Evolutionary conservation across 2,113 vertebrate genomes (phyloP).

Genomic region (Gymnobelideus leadbeateri): DNA sequence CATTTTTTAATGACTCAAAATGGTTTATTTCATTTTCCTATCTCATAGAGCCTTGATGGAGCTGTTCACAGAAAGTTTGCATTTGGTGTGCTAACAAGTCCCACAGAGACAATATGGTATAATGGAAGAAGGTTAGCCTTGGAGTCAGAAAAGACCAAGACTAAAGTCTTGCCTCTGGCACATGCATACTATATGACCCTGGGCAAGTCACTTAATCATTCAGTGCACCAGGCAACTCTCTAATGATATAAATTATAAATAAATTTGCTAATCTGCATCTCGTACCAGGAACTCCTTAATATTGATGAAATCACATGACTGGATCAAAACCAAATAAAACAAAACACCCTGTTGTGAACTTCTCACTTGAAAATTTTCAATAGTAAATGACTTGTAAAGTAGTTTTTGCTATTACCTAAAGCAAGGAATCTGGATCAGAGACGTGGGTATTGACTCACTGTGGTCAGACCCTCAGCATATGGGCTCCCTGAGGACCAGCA

Average conservation of each 20-base stretch:
- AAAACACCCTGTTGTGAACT: neutral
- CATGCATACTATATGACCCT: neutral
- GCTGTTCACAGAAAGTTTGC: constrained; percentile 38
- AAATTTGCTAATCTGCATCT: neutral
- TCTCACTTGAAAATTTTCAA: constrained; percentile 42
- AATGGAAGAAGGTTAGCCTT: neutral
- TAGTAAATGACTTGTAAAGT: constrained; percentile 41
- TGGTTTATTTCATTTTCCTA: constrained; percentile 42
- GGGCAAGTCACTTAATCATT: neutral
- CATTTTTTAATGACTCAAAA: constrained; percentile 24
- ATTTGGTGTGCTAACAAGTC: constrained; percentile 29
- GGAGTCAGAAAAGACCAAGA: neutral
- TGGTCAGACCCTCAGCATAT: neutral
- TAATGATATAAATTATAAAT: neutral
- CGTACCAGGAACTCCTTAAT: neutral
- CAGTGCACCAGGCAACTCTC: neutral
- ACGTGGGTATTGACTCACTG: neutral
- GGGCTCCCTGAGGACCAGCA: neutral
- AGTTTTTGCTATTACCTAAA: constrained; percentile 1
- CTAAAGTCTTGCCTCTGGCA: neutral
- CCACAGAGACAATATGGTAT: neutral
- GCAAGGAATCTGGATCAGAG: neutral
- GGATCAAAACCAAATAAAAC: neutral
- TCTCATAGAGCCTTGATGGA: constrained; percentile 33
- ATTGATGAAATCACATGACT: neutral